These are phyloP conservation scores for Crotalus adamanteus DNA, from an alignment of 2,797 vertebrate genomes.

Conservation along the genomic window DNA sequence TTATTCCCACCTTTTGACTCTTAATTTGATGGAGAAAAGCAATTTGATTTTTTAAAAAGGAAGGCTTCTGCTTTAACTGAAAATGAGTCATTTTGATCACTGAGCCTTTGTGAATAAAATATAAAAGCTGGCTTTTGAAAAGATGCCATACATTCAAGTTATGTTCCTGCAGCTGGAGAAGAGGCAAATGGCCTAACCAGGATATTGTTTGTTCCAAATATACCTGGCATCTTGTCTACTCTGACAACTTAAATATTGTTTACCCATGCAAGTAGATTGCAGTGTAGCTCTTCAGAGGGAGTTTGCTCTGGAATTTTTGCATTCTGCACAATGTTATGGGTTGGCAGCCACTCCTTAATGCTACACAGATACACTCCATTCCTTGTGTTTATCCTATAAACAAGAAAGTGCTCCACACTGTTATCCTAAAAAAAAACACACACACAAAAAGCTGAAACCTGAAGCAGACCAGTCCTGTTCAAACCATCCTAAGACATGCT, in stretches of 20 bases:
- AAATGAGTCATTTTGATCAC: background rate
- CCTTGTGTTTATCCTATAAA: slow-evolving; percentile 77
- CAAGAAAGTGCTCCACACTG: slow-evolving; percentile 70
- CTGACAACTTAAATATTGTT: slow-evolving; percentile 59
- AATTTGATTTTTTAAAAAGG: background rate
- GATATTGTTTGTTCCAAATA: slow-evolving; percentile 48
- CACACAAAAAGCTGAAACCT: slow-evolving; percentile 51
- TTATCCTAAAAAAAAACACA: slow-evolving; percentile 70
- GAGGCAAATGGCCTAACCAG: slow-evolving; percentile 35
- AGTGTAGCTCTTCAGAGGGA: slow-evolving; percentile 36
- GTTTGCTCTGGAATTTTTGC: slow-evolving; percentile 52
- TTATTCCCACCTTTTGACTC: background rate
- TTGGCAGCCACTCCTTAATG: slow-evolving; percentile 64
- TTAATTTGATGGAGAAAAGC: background rate
- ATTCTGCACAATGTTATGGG: slow-evolving; percentile 68
- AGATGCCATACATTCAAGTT: slow-evolving; percentile 12
- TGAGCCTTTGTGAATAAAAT: background rate
- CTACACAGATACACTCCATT: slow-evolving; percentile 63
- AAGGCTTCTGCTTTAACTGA: background rate
- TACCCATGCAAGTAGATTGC: slow-evolving; percentile 54
- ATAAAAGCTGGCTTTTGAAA: slow-evolving; percentile 1
- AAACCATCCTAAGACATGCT: slow-evolving; percentile 70
- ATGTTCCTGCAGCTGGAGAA: slow-evolving; percentile 11
- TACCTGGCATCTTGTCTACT: slow-evolving; percentile 41
- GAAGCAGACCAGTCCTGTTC: slow-evolving; percentile 75